Percentiles rank a stretch among this genome's conserved stretches.
phyloP scores from a whole-genome alignment of 1,140 invertebrate genomes.

The Coptotermes formosanus region DNA sequence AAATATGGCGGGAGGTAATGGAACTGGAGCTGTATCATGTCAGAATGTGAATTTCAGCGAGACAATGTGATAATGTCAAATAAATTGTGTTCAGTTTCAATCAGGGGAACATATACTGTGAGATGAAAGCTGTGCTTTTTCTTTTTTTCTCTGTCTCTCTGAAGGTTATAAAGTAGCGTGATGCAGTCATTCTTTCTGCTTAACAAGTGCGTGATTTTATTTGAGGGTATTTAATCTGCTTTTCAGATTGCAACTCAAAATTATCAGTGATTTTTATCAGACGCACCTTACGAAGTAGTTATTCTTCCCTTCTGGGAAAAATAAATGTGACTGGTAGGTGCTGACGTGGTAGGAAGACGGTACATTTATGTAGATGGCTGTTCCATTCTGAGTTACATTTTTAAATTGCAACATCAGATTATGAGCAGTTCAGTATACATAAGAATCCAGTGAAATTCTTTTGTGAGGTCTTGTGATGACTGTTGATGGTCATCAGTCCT shows the following conservation, averaged over 20 bases:
- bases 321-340: neutral
- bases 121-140: neutral
- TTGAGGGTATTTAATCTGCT: neutral
- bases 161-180: neutral
- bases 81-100: slow-evolving; percentile 32
- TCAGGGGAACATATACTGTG: slow-evolving; percentile 11
- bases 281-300: neutral
- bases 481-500: neutral
- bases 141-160: neutral
- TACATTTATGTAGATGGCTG: neutral
- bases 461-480: neutral
- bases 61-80: slow-evolving; percentile 30
- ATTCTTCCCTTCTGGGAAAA: neutral
- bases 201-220: neutral
- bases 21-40: neutral
- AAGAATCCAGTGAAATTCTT: neutral
- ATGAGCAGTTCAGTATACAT: neutral
- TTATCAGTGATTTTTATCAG: neutral
- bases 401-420: neutral
- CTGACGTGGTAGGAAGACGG: neutral
- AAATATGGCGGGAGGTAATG: neutral
- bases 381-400: neutral
- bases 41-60: neutral
- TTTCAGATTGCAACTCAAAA: neutral
- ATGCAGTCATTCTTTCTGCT: neutral